phyloP scores from a whole-genome alignment of 2,888 invertebrate genomes.

The Campaea margaritaria region DNA sequence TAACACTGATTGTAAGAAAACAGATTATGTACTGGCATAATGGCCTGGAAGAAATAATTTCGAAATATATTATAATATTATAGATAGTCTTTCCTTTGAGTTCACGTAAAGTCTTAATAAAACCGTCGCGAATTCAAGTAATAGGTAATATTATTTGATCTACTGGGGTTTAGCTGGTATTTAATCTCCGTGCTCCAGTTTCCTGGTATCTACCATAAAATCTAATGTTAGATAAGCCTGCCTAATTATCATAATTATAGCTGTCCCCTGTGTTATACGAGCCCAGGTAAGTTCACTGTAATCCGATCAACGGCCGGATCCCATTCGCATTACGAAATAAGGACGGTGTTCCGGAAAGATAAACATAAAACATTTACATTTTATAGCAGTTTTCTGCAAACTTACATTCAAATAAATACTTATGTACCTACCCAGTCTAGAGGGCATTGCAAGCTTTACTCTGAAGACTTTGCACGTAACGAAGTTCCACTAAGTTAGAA shows the following conservation, averaged over 20 bases:
- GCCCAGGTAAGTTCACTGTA: conserved; percentile 42
- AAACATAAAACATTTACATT: conserved; percentile 4
- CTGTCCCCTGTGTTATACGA: conserved; percentile 41
- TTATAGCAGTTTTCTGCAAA: conserved; percentile 26
- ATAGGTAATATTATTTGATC: conserved; percentile 33
- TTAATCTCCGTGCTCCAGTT: conserved; percentile 36
- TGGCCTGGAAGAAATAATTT: no score
- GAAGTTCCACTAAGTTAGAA: conserved; percentile 33
- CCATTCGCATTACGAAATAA: conserved; percentile 38
- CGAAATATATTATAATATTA: no score
- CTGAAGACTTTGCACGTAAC: conserved; percentile 28
- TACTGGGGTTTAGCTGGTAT: conserved; percentile 26
- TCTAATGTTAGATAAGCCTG: conserved; percentile 39
- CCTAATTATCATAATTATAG: conserved; percentile 44
- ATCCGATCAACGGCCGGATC: conserved; percentile 44
- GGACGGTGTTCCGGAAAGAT: conserved; percentile 25
- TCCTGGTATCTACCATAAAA: conserved; percentile 35
- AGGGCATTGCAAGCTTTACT: conserved; percentile 30
- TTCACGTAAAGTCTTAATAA: neutral
- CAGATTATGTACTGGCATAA: no score
- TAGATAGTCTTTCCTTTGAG: neutral
- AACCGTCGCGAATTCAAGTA: neutral
- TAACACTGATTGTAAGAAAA: no score
- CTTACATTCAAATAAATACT: conserved; percentile 36
- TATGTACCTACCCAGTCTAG: conserved; percentile 16